Evolutionary conservation across 2,113 vertebrate species (phyloP), one percentile per base, ranked within the genome.

Genomic region (Mastomys natalensis): DNA sequence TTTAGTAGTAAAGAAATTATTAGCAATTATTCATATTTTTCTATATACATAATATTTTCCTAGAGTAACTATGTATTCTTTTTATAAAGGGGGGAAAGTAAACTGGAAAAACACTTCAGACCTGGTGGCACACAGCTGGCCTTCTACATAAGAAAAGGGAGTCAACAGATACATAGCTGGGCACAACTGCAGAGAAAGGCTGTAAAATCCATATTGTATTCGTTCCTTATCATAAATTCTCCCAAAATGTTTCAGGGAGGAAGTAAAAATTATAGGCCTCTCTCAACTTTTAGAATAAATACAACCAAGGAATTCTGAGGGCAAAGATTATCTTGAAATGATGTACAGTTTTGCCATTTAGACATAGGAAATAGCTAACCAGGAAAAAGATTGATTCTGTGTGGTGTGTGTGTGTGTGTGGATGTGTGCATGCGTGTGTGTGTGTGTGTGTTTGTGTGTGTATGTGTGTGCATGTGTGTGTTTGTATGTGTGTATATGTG

Each of bases 281-380:
- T 81, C n/a, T 34, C 22, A 95, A 77, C 51, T 77, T 91, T 89
- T 68, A 89, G 24, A 94, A 95, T 81, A 87, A 92, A 95, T 64
- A n/a, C 64, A 93, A 55, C 29, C 29, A 88, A 55, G 45, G 12
- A 87, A 87, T 95, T 16, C 43, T 93, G 16, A 84, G 62, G 45
- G 34, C 24, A 96, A 95, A 95, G 93, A 22, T 29, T 48, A 58
- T 72, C 74, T 82, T 90, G 58, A 78, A 95, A 90, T 48, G 19
- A 85, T 48, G 12, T 34, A 24, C 22, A 55, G 1, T 90, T 96
- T 95, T 89, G 51, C 17, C 48, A 78, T 21, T 96, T 58, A 13
- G 70, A 80, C 86, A 62, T 74, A n/a, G 58, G 62, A 95, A 90
- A 55, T 73, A 90, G 37, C 13, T 90, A 78, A 70, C 13, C 19